These are phyloP conservation scores for Diarsia mendica DNA, from an alignment of 2,888 invertebrate species.

Conservation along the genomic window DNA sequence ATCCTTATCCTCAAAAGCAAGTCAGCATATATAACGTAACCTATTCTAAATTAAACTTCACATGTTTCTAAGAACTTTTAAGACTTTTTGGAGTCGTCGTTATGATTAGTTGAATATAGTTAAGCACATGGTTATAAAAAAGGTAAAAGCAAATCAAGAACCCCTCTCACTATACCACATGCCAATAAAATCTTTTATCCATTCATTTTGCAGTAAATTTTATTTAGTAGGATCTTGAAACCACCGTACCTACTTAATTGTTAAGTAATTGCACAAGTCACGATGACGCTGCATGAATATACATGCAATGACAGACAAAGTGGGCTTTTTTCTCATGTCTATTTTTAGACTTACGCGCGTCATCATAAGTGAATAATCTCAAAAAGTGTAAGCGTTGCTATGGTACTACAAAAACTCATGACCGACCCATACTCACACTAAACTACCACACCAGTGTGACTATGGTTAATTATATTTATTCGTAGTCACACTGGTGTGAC, in stretches of 20 bases:
- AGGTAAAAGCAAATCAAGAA: neutral
- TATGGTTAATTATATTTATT: no score
- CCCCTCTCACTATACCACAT: neutral
- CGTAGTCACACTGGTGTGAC: no score
- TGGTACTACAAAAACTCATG: neutral
- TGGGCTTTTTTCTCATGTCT: conserved; percentile 1
- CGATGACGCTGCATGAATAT: conserved; percentile 1
- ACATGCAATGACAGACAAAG: conserved; percentile 3
- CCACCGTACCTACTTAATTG: neutral
- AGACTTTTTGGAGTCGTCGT: no score
- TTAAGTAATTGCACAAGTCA: neutral
- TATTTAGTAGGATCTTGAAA: neutral
- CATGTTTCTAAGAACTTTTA: no score
- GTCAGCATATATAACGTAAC: no score
- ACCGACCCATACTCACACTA: no score
- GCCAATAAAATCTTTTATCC: neutral
- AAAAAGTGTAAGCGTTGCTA: neutral
- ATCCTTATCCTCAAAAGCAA: neutral
- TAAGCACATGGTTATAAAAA: neutral
- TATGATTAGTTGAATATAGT: no score
- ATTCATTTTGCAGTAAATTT: neutral
- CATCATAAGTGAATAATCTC: conserved; percentile 5
- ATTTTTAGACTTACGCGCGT: conserved; percentile 1
- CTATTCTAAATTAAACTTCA: no score
- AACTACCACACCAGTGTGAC: no score